Base-by-base conservation (phyloP, 2,888 invertebrate genomes). In the Andrena praecox region DNA sequence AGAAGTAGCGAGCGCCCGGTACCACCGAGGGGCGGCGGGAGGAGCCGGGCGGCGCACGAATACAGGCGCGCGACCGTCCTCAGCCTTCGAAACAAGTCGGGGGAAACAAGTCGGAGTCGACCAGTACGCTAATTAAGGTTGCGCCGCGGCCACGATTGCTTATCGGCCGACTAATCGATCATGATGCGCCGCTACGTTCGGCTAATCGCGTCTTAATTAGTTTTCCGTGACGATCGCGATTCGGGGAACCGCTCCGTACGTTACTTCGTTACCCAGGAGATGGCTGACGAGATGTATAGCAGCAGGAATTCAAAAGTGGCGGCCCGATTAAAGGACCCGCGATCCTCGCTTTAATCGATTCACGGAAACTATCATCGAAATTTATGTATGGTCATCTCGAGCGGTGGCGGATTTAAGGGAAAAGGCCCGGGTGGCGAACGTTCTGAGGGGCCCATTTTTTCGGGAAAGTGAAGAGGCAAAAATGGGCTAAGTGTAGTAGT, bases 161-260 rank as follows among this genome's bases (percentile, higher is more conserved):
- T 92, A 92, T 92, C 91, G 87, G 75, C 73, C 80, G 87, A 89
- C 86, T 92, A 92, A 93, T 93, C 92, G 92, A 92, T 91, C 91
- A 91, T 91, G 91, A 91, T 90, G 88, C 89, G 90, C 87, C 89
- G 82, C 80, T 87, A 84, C 86, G 89, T 85, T 85, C 89, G 89
- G 90, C 90, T 92, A 92, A 92, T 92, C 91, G 90, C 90, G 91
- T 92, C 92, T 93, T 93, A 92, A 92, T 93, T 92, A 91, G 91
- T 90, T 91, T 92, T 89, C 87, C 89, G 85, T 90, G 84, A 82
- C 75, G 84, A 82, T 80, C 86, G 88, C 85, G 75, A 82, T 87
- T 85, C 80, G 80, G 63, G 72, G 86, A 84, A 84, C 76, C 81
- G 80, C 68, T 56, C 56, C 80, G 52, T 52, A 66, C 33, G 56